phyloP scores from a whole-genome alignment of 2,113 vertebrate genomes.

The Dasyornis broadbenti region DNA sequence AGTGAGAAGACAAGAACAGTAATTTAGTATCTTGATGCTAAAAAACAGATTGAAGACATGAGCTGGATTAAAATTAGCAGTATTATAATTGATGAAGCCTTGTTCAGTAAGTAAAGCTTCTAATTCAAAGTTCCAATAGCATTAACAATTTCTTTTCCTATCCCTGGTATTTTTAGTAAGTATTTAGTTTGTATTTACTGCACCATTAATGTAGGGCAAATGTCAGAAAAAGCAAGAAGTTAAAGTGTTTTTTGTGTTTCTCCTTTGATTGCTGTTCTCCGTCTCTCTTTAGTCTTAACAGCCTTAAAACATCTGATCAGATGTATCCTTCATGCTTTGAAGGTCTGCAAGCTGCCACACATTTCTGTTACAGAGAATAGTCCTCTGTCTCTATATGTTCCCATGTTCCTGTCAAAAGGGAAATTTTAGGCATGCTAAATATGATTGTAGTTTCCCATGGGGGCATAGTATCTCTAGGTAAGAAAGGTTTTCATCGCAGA shows the following conservation, averaged over 20 bases:
- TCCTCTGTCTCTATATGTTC: background rate
- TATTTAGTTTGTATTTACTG: background rate
- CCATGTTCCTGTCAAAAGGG: background rate
- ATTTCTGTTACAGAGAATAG: background rate
- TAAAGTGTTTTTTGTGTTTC: background rate
- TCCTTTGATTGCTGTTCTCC: background rate
- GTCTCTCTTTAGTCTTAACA: background rate
- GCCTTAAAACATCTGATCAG: background rate
- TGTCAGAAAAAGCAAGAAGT: background rate
- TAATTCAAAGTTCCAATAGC: background rate
- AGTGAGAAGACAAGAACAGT: background rate
- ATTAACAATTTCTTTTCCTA: background rate
- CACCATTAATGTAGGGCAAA: background rate
- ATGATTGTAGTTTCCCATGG: background rate
- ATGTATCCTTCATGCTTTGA: background rate
- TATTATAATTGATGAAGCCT: background rate
- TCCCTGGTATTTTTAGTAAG: background rate
- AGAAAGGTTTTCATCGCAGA: background rate
- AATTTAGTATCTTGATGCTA: background rate
- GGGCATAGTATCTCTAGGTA: background rate
- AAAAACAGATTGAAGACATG: background rate
- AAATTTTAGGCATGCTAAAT: background rate
- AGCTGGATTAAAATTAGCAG: background rate
- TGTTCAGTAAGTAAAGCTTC: background rate
- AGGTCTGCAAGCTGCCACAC: background rate